Percentiles rank a stretch among this genome's conserved stretches.
phyloP scores from a whole-genome alignment of 2,888 invertebrate genomes.

The Lottia gigantea region DNA sequence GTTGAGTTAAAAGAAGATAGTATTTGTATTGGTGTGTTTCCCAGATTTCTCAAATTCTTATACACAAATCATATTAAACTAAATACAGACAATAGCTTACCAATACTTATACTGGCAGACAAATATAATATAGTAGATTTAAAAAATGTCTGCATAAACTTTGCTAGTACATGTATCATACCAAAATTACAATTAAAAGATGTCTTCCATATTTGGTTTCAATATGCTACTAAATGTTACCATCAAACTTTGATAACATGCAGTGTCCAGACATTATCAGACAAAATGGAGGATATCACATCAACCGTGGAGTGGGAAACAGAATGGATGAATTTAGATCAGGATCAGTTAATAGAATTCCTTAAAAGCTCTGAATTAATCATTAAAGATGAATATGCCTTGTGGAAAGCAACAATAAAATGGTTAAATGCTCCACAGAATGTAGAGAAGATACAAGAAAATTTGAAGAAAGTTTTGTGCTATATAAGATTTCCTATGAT shows the following conservation, averaged over 20 bases:
- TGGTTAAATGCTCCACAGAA: constrained; percentile 65
- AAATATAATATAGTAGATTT: constrained; percentile 69
- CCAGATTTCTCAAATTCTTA: constrained; percentile 67
- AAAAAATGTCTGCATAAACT: constrained; percentile 67
- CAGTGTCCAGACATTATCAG: constrained; percentile 57
- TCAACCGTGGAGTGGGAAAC: constrained; percentile 67
- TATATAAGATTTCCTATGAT: constrained; percentile 94
- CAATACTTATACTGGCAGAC: constrained; percentile 68
- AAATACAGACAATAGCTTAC: constrained; percentile 66
- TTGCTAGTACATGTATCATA: constrained; percentile 65
- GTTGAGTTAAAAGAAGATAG: constrained; percentile 65
- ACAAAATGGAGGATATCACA: constrained; percentile 63
- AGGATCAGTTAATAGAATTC: constrained; percentile 68
- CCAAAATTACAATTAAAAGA: constrained; percentile 67
- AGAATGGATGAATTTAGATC: constrained; percentile 63
- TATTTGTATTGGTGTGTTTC: constrained; percentile 65
- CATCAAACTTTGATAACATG: constrained; percentile 56
- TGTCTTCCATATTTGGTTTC: constrained; percentile 70
- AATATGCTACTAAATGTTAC: constrained; percentile 67
- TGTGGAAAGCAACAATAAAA: constrained; percentile 66
- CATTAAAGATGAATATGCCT: constrained; percentile 66
- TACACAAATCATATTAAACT: constrained; percentile 69
- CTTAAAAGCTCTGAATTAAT: constrained; percentile 65
- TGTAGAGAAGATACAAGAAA: constrained; percentile 69
- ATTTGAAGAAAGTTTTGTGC: constrained; percentile 83